Evolutionary conservation across 2,113 vertebrate species (phyloP).

Genomic region (Myrmecobius fasciatus): DNA sequence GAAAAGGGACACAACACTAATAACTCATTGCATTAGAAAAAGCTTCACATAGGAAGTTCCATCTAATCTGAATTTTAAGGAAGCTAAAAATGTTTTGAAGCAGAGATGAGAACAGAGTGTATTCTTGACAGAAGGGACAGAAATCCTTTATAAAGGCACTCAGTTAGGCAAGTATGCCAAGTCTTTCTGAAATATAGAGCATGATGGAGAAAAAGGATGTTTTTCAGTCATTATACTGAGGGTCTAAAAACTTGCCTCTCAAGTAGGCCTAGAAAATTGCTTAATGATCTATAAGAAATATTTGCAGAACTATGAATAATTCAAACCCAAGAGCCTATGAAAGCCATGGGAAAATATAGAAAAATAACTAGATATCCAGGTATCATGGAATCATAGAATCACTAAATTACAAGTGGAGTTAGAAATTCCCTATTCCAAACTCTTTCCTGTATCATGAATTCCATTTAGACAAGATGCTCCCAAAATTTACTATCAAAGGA

Average conservation of each 20-base stretch:
- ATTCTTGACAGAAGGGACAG: background rate
- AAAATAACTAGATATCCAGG: background rate
- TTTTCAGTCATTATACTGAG: background rate
- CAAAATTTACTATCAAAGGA: background rate
- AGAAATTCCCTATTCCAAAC: background rate
- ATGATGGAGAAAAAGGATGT: background rate
- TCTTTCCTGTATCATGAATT: background rate
- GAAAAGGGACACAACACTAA: background rate
- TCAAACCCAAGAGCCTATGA: background rate
- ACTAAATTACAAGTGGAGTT: background rate
- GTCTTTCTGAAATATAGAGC: background rate
- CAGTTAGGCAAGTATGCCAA: background rate
- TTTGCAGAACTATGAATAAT: background rate
- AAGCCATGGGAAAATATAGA: too few species aligned
- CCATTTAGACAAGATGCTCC: background rate
- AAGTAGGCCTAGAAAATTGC: constrained; percentile 16
- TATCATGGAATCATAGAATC: background rate
- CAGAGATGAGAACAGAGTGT: background rate
- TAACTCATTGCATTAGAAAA: background rate
- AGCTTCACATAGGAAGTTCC: background rate
- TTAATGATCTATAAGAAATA: background rate
- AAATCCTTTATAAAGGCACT: background rate
- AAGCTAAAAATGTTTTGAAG: background rate
- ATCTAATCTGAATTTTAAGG: background rate
- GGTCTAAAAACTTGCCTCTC: constrained; percentile 9